Percentiles rank a stretch among this genome's conserved stretches.
phyloP scores from a whole-genome alignment of 2,113 vertebrate species.

The Ailurus styani region DNA sequence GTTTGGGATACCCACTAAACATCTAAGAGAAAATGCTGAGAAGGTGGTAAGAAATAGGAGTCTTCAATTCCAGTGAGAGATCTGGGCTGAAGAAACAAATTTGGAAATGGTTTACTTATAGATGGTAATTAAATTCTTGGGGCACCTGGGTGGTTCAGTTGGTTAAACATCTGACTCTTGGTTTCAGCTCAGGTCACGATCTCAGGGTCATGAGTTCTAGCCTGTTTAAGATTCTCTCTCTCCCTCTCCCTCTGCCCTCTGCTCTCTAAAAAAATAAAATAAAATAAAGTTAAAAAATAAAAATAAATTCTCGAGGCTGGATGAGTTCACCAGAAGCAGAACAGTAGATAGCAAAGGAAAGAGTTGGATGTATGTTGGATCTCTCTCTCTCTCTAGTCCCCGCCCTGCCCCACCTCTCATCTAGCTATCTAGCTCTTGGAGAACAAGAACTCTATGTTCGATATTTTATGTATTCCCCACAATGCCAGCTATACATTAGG shows the following conservation, averaged over 20 bases:
- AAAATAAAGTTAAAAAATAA: not conserved
- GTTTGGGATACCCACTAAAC: not conserved
- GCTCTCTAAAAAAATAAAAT: not conserved
- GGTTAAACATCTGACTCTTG: not conserved
- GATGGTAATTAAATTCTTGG: not conserved
- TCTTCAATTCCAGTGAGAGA: not conserved
- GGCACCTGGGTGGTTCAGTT: not conserved
- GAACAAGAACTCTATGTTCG: not conserved
- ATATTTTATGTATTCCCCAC: not conserved
- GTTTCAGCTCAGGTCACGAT: not conserved
- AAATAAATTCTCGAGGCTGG: not conserved
- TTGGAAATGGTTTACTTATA: not conserved
- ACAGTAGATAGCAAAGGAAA: not conserved
- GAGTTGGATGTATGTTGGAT: not conserved
- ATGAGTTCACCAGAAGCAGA: not conserved
- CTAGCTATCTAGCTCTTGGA: not conserved
- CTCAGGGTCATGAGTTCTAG: not conserved
- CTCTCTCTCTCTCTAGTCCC: accelerated
- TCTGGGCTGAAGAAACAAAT: not conserved
- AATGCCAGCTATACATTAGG: not conserved
- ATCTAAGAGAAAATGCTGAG: not conserved
- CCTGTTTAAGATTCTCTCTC: not conserved
- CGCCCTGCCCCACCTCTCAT: not conserved
- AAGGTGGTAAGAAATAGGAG: not conserved
- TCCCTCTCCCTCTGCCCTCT: not conserved